These are phyloP conservation scores for Caerostris darwini DNA, from an alignment of 1,140 invertebrate genomes.

Conservation along the genomic window DNA sequence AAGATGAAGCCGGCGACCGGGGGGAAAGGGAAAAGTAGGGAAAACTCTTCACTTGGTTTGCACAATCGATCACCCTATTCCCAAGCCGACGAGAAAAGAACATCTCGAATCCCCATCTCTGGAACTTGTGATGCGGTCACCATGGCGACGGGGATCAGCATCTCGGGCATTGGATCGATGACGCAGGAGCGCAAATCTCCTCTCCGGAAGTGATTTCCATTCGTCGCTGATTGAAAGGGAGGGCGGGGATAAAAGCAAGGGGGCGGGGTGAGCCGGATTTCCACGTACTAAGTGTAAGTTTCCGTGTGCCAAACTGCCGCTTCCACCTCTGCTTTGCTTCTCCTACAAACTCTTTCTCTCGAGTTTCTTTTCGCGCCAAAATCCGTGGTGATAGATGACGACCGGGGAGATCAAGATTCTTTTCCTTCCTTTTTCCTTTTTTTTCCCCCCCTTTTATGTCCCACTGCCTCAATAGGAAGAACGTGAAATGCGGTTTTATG, in stretches of 20 bases:
- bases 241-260: conserved; percentile 49
- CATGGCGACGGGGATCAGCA: conserved; percentile 64
- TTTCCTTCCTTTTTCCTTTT: not conserved
- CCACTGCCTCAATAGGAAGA: conserved; percentile 5
- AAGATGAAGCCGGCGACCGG: not conserved
- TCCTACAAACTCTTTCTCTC: conserved; percentile 62
- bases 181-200: conserved; percentile 59
- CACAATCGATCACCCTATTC: conserved; percentile 10
- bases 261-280: conserved; percentile 77
- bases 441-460: conserved; percentile 4
- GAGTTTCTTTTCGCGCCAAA: conserved; percentile 43
- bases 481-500: conserved; percentile 70
- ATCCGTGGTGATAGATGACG: conserved; percentile 71
- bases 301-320: conserved; percentile 75
- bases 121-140: conserved; percentile 34
- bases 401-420: conserved; percentile 68
- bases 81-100: not conserved
- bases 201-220: conserved; percentile 76
- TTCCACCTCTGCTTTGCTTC: conserved; percentile 70
- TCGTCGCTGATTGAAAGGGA: conserved; percentile 73
- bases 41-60: conserved; percentile 5
- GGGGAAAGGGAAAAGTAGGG: not conserved
- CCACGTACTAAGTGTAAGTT: conserved; percentile 77
- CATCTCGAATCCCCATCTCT: conserved; percentile 42
- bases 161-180: conserved; percentile 68